These are phyloP conservation scores for Phrynocephalus versicolor DNA, from an alignment of 2,113 vertebrate species.

Conservation along the genomic window DNA sequence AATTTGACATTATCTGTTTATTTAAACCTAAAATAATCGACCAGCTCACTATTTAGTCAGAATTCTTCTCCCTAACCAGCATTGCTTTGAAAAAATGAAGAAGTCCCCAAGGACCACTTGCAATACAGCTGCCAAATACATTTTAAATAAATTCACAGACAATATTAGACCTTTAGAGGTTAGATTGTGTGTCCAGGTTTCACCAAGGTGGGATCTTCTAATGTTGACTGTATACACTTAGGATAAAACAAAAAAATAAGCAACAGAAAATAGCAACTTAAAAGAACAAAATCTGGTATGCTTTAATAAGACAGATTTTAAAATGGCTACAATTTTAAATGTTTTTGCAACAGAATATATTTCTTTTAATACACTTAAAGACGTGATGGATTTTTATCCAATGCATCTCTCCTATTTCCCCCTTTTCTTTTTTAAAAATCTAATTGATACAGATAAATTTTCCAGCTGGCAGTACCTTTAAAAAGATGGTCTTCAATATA, in stretches of 20 bases:
- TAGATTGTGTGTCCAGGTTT: conserved; percentile 33
- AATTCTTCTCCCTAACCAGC: conserved; percentile 17
- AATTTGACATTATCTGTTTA: not conserved
- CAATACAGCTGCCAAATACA: conserved; percentile 22
- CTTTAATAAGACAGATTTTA: accelerated
- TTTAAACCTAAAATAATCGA: conserved; percentile 49
- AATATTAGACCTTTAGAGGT: conserved; percentile 50
- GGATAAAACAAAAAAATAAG: conserved; percentile 44
- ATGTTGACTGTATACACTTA: conserved; percentile 40
- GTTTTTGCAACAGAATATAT: conserved; percentile 30
- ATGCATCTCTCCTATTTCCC: not conserved
- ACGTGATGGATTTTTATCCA: conserved; percentile 38
- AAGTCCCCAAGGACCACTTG: conserved; percentile 3
- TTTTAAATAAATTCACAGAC: conserved; percentile 43
- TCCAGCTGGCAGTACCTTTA: conserved; percentile 62
- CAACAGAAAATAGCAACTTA: conserved; percentile 36
- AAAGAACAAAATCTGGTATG: not conserved
- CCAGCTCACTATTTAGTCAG: not conserved
- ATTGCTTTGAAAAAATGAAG: conserved; percentile 21
- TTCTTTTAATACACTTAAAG: conserved; percentile 29
- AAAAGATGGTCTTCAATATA: conserved; percentile 36
- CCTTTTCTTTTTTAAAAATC: conserved; percentile 49
- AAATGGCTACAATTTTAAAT: conserved; percentile 18
- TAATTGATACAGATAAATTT: conserved; percentile 30
- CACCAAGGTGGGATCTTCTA: conserved; percentile 45